These are phyloP conservation scores for Musca domestica DNA, from an alignment of 1,140 invertebrate genomes.

Conservation along the genomic window DNA sequence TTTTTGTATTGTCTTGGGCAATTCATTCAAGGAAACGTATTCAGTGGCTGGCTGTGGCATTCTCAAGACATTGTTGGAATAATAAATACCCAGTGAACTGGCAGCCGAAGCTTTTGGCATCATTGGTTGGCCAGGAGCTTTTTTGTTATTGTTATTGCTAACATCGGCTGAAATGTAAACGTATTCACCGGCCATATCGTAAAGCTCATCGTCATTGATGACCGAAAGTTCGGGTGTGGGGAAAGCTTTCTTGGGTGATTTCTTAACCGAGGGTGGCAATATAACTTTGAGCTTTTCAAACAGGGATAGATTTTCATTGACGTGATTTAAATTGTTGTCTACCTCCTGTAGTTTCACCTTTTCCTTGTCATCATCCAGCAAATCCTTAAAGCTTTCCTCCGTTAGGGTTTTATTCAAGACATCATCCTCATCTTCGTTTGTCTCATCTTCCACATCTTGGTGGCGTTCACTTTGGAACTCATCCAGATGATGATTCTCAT, in stretches of 20 bases:
- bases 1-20: conserved; percentile 56
- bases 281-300: conserved; percentile 65
- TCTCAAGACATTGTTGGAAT: conserved; percentile 59
- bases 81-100: conserved; percentile 54
- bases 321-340: conserved; percentile 46
- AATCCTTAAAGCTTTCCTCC: conserved; percentile 26
- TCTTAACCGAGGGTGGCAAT: conserved; percentile 58
- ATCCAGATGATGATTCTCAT: conserved; percentile 63
- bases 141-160: conserved; percentile 62
- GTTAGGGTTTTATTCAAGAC: conserved; percentile 42
- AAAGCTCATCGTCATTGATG: conserved; percentile 52
- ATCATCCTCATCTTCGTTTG: conserved; percentile 29
- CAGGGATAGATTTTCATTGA: conserved; percentile 40
- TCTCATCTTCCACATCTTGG: conserved; percentile 23
- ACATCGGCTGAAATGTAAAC: conserved; percentile 79
- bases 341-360: conserved; percentile 14
- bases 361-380: conserved; percentile 3
- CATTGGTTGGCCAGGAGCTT: conserved; percentile 38
- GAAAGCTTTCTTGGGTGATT: conserved; percentile 55
- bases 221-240: conserved; percentile 38
- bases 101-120: conserved; percentile 29
- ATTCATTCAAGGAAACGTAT: conserved; percentile 77
- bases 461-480: conserved; percentile 1
- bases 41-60: conserved; percentile 56
- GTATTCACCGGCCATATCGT: conserved; percentile 72